These are phyloP conservation scores for Neolamprologus sp. DNA, from an alignment of 2,113 vertebrate genomes.

Conservation along the genomic window DNA sequence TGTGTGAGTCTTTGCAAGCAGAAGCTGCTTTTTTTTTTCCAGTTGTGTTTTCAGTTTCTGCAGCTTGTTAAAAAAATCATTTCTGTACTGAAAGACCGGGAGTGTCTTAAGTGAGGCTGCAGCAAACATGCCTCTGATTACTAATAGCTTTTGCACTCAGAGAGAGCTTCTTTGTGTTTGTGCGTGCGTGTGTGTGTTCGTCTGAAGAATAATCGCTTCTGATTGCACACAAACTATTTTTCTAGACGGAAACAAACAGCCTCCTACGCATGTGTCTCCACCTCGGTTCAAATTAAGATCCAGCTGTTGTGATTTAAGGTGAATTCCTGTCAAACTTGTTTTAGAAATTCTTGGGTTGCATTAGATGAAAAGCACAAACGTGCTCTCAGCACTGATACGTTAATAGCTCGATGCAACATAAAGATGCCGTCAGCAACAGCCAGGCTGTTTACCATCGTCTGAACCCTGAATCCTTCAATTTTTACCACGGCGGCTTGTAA, in stretches of 20 bases:
- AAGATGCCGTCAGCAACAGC: not conserved
- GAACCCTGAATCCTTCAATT: not conserved
- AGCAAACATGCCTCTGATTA: constrained; percentile 2
- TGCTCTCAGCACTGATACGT: not conserved
- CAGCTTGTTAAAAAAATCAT: not conserved
- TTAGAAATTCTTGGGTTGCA: not conserved
- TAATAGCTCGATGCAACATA: not conserved
- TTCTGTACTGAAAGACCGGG: not conserved
- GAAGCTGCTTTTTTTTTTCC: not conserved
- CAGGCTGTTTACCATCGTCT: not conserved
- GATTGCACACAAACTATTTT: not conserved
- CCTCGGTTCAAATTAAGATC: not conserved
- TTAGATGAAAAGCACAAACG: fast-evolving
- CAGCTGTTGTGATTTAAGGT: not conserved
- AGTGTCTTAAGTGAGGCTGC: not conserved
- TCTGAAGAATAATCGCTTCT: not conserved
- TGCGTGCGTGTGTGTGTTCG: not conserved
- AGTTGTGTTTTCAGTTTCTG: not conserved
- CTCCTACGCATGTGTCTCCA: not conserved
- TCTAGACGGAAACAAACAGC: not conserved
- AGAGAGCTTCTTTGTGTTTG: not conserved
- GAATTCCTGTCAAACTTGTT: not conserved
- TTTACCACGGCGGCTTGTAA: fast-evolving
- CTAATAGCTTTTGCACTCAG: not conserved
- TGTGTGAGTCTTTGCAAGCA: not conserved